Evolutionary conservation across 2,797 vertebrate species (phyloP).

Genomic region (Sparidentex hasta): DNA sequence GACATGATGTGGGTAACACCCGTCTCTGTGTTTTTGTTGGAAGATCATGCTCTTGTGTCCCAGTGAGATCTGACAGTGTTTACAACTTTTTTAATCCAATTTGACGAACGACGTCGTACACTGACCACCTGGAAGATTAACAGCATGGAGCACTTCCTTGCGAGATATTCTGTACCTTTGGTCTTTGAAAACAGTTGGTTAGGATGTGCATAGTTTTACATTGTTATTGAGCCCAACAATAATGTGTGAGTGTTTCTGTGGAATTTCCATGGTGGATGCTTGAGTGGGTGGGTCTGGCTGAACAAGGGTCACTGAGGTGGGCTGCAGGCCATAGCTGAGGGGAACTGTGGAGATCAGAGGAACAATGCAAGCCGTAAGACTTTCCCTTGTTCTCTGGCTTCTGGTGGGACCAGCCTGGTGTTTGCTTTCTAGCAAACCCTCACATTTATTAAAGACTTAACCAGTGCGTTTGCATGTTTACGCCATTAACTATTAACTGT

Average conservation of each 20-base stretch:
- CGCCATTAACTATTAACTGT: neutral
- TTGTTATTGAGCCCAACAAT: conserved; percentile 31
- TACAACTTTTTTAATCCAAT: neutral
- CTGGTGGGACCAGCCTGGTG: conserved; percentile 7
- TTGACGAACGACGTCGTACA: rapidly evolving
- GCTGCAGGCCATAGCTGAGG: conserved; percentile 47
- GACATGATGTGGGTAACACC: neutral
- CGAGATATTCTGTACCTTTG: neutral
- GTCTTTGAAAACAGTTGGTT: conserved; percentile 11
- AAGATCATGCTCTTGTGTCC: neutral
- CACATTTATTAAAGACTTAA: neutral
- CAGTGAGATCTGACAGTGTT: neutral
- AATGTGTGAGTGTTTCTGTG: conserved; percentile 26
- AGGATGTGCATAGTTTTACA: neutral
- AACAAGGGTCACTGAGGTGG: conserved; percentile 66
- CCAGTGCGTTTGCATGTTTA: neutral
- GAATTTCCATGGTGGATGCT: conserved; percentile 50
- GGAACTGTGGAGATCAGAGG: conserved; percentile 43
- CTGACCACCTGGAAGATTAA: neutral
- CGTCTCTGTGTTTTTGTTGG: neutral
- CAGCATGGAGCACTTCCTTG: neutral
- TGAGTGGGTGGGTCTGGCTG: conserved; percentile 59
- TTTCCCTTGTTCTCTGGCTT: conserved; percentile 53
- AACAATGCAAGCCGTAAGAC: conserved; percentile 52
- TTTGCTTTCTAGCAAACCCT: conserved; percentile 18